Conservation (phyloP, 2,113 vertebrate genomes). For the Acrocephalus kingi region DNA sequence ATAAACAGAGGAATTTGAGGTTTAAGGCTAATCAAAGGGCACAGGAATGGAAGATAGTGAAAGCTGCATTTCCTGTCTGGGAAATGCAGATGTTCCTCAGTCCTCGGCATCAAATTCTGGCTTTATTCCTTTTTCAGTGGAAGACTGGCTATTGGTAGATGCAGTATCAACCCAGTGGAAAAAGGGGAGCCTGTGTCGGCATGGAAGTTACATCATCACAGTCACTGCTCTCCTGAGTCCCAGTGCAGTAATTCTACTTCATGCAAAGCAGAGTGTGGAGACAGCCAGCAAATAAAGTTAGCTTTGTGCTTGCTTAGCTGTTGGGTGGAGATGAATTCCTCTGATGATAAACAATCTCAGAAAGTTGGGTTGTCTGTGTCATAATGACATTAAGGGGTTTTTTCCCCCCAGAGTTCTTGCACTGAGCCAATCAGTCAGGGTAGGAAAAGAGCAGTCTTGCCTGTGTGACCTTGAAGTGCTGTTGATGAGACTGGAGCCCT, state of each 20-base stretch:
- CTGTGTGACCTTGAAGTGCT: neutral
- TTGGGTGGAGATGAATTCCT: neutral
- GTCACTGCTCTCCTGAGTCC: neutral
- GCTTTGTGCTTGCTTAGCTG: neutral
- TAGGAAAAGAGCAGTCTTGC: neutral
- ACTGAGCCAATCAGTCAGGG: neutral
- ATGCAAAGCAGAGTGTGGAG: neutral
- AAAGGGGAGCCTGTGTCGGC: neutral
- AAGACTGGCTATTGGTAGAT: neutral
- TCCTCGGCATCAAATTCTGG: neutral
- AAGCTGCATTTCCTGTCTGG: neutral
- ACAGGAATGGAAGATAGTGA: neutral
- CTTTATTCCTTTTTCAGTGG: neutral
- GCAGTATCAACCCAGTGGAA: neutral
- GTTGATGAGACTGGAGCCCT: neutral
- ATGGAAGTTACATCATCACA: neutral
- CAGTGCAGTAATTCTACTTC: neutral
- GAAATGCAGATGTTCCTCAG: neutral
- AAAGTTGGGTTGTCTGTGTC: neutral
- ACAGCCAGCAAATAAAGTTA: neutral
- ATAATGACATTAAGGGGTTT: neutral
- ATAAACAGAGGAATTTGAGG: neutral
- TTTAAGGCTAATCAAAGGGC: neutral
- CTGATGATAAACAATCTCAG: neutral
- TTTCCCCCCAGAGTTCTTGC: neutral